Evolutionary conservation across 2,797 vertebrate species (phyloP).

Genomic region (Hoplostethus atlanticus): DNA sequence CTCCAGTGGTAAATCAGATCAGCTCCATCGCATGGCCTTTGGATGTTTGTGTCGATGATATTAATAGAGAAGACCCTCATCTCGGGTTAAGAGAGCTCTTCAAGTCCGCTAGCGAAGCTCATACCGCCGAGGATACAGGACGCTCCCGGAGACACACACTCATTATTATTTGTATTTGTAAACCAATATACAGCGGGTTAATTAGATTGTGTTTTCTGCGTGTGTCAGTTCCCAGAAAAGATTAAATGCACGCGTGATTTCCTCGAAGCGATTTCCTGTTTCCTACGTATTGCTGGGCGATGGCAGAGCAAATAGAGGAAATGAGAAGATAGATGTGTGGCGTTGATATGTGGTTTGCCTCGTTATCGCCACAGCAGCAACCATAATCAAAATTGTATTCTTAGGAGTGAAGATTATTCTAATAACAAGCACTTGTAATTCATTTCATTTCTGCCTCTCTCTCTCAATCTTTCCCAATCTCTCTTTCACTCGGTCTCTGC

Average conservation of each 20-base stretch:
- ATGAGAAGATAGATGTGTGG: constrained; percentile 50
- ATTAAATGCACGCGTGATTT: constrained; percentile 38
- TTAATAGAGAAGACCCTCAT: constrained; percentile 27
- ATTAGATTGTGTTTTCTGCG: constrained; percentile 24
- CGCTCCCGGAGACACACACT: constrained; percentile 1
- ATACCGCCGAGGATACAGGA: neutral
- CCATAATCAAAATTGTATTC: constrained; percentile 52
- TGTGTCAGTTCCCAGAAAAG: constrained; percentile 22
- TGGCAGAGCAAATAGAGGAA: constrained; percentile 38
- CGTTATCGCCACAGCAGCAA: constrained; percentile 30
- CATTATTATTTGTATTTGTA: constrained; percentile 26
- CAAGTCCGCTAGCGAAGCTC: neutral
- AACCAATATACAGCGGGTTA: constrained; percentile 31
- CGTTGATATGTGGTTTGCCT: neutral
- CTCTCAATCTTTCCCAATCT: neutral
- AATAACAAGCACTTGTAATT: constrained; percentile 42
- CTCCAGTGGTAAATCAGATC: constrained; percentile 19
- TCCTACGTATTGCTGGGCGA: constrained; percentile 29
- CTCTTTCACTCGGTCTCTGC: constrained; percentile 7
- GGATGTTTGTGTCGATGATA: constrained; percentile 24
- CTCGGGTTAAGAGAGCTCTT: constrained; percentile 18
- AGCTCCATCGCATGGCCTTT: constrained; percentile 18
- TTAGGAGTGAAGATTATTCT: constrained; percentile 35
- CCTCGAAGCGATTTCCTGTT: constrained; percentile 36
- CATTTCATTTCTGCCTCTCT: constrained; percentile 9